A percentile compares a stretch with the other conserved stretches of the same genome.
phyloP scores from a whole-genome alignment of 2,113 vertebrate species.

The Microcebus griseorufus region DNA sequence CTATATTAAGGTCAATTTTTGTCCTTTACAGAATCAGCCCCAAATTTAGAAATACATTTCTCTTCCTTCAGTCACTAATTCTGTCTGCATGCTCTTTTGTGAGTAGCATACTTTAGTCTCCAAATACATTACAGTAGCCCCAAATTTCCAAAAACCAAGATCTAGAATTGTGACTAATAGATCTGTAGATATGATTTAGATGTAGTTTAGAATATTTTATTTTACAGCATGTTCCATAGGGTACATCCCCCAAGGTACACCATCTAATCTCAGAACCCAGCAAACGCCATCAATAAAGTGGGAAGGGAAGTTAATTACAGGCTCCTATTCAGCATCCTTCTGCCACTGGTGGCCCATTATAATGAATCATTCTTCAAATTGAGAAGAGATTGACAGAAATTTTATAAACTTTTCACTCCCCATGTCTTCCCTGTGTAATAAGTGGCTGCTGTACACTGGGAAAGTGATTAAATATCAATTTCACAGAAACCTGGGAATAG shows the following conservation, averaged over 20 bases:
- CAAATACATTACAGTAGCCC: background rate
- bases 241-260: slow-evolving; percentile 64
- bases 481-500: slow-evolving; percentile 84
- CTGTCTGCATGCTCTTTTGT: background rate
- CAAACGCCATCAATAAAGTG: slow-evolving; percentile 85
- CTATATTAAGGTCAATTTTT: background rate
- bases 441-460: slow-evolving; percentile 78
- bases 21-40: background rate
- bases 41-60: background rate
- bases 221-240: slow-evolving; percentile 62
- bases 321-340: slow-evolving; percentile 77
- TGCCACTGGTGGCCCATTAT: slow-evolving; percentile 79
- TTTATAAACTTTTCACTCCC: slow-evolving; percentile 85
- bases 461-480: slow-evolving; percentile 87
- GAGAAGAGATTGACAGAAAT: slow-evolving; percentile 85
- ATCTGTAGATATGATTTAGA: slow-evolving; percentile 15
- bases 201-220: slow-evolving; percentile 28
- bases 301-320: slow-evolving; percentile 86
- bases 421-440: slow-evolving; percentile 81
- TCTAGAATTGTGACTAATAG: background rate
- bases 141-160: background rate
- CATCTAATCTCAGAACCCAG: slow-evolving; percentile 75
- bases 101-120: background rate
- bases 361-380: slow-evolving; percentile 85
- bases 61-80: background rate